phyloP scores from a whole-genome alignment of 1,140 invertebrate species.

The Bactericera cockerelli region DNA sequence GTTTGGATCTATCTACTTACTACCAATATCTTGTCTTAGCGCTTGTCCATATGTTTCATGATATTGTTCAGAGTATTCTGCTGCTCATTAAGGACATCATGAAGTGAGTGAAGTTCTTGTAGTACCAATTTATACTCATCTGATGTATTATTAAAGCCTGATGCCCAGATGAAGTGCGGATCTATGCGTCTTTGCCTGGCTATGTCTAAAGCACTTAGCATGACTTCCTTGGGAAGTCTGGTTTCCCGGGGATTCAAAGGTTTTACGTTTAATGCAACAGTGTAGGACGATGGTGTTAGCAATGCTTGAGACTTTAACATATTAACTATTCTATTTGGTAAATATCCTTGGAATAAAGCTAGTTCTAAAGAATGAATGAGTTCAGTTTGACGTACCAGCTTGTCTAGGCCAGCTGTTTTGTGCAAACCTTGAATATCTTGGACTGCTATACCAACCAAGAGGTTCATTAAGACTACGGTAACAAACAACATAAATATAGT shows the following conservation, averaged over 20 bases:
- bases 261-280: conserved; percentile 59
- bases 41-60: conserved; percentile 7
- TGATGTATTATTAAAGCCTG: conserved; percentile 15
- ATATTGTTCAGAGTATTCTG: neutral
- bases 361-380: conserved; percentile 56
- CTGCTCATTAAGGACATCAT: neutral
- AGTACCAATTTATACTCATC: conserved; percentile 8
- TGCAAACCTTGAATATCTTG: conserved; percentile 62
- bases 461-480: conserved; percentile 65
- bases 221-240: conserved; percentile 52
- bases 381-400: conserved; percentile 60
- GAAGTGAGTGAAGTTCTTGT: conserved; percentile 4
- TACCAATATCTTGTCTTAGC: no score
- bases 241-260: conserved; percentile 65
- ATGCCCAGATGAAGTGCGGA: conserved; percentile 10
- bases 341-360: conserved; percentile 48
- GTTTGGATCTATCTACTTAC: no score
- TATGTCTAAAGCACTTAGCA: conserved; percentile 55
- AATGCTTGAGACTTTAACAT: conserved; percentile 54
- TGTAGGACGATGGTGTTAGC: conserved; percentile 55
- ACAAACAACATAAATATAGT: conserved; percentile 57
- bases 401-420: conserved; percentile 55
- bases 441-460: conserved; percentile 62
- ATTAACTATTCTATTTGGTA: conserved; percentile 48
- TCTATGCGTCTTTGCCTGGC: conserved; percentile 37